Evolutionary conservation across 2,113 vertebrate genomes (phyloP).

Genomic region (Clarias macrocephalus): DNA sequence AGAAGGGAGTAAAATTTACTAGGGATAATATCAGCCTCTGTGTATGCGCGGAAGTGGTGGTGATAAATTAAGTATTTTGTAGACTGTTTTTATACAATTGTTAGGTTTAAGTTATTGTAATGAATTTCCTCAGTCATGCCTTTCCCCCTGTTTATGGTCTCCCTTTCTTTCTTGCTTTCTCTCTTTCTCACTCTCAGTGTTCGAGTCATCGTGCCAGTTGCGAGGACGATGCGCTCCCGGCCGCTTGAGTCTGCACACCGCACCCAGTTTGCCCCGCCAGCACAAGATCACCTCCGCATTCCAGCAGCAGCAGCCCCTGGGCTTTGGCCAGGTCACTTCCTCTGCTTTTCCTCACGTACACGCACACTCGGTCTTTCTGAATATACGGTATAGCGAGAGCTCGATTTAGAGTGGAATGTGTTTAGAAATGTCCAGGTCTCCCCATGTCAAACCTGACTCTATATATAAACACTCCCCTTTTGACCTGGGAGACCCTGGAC

Average conservation of each 20-base stretch:
- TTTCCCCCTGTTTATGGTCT: not conserved
- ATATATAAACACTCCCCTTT: too few species aligned
- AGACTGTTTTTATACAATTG: not conserved
- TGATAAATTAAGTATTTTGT: too few species aligned
- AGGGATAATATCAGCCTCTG: not conserved
- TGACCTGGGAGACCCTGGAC: too few species aligned
- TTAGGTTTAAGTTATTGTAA: not conserved
- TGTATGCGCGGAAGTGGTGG: not conserved
- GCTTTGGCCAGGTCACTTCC: slow-evolving; percentile 84
- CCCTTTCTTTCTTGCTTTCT: not conserved
- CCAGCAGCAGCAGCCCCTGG: slow-evolving; percentile 78
- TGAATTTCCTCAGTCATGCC: not conserved
- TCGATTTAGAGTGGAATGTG: not conserved
- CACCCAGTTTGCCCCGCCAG: slow-evolving; percentile 75
- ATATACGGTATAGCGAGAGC: not conserved
- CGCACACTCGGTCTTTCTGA: not conserved
- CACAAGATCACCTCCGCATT: slow-evolving; percentile 83
- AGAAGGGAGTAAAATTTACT: too few species aligned
- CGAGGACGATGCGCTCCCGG: slow-evolving; percentile 83
- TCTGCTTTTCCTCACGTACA: not conserved
- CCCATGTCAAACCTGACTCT: too few species aligned
- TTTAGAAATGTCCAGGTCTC: not conserved
- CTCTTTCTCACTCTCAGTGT: slow-evolving; percentile 49
- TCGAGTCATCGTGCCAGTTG: slow-evolving; percentile 83
- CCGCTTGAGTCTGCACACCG: slow-evolving; percentile 79